Evolutionary conservation across 2,113 vertebrate genomes (phyloP), one percentile per base, ranked within the genome.

Genomic region (Epinephelus fuscoguttatus): DNA sequence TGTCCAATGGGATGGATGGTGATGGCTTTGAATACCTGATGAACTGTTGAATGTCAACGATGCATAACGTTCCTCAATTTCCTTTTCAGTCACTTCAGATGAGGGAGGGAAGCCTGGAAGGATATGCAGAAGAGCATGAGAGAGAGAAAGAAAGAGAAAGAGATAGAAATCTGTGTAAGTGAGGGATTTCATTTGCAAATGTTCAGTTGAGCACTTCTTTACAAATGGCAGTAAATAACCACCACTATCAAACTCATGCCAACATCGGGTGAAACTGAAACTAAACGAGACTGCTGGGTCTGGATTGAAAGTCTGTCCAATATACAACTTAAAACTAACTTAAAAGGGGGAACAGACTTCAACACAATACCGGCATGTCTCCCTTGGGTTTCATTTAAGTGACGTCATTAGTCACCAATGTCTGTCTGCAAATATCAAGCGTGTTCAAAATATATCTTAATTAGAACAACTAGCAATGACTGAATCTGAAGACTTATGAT

Each of bases 21-120:
- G 53, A 30, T 63, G 70, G 5, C 73, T 59, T 53, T 83, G 85
- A 89, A 91, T 88, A 75, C 50, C 49, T 67, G 81, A 91, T 89
- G 69, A 80, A 67, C 25, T 68, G 66, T n/a, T 80, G 76, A 80
- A 85, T 76, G 50, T 80, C 50, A 84, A 9, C 18, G 70, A 50
- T 69, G 83, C 74, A 37, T 68, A 85, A 47, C 21, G 6, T 75
- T 78, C 55, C 49, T 69, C 40, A 53, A 17, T 74, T 79, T 89
- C 76, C 61, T 45, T 62, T 45, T 30, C 52, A 67, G 30, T 33
- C 75, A 55, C 75, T 72, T 33, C 13, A 2, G 70, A 78, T 2
- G 42, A 77, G 42, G 27, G 53, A 63, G 37, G 30, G 19, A 53
- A 37, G 57, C 12, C 18, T 64, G 37, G 57, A 30, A 40, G 69